Evolutionary conservation across 2,113 vertebrate species (phyloP).

Genomic region (Quiscalus mexicanus): DNA sequence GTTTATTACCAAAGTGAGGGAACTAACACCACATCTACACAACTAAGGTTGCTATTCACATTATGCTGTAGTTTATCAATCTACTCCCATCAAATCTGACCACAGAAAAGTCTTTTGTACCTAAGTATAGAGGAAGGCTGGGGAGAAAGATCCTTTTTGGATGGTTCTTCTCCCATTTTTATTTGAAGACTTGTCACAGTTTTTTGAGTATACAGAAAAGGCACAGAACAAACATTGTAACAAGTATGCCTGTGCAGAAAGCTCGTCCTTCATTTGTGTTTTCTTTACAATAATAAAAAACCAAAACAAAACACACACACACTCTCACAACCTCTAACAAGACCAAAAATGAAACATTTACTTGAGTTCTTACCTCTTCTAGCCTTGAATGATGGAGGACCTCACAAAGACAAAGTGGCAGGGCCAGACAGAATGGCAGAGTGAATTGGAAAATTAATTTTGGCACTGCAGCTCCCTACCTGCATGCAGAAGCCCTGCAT

Average conservation of each 20-base stretch:
- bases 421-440: neutral
- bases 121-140: fast-evolving
- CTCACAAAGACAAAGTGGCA: neutral
- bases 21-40: neutral
- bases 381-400: neutral
- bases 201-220: neutral
- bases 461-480: neutral
- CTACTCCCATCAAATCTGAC: neutral
- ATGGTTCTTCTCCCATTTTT: neutral
- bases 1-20: neutral
- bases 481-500: neutral
- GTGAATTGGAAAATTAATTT: neutral
- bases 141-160: neutral
- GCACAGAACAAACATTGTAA: neutral
- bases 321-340: neutral
- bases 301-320: neutral
- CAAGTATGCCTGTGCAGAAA: neutral
- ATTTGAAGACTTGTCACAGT: neutral
- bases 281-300: neutral
- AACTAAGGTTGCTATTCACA: neutral
- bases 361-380: neutral
- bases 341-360: neutral
- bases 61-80: neutral
- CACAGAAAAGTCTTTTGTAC: neutral
- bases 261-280: neutral